Conservation (phyloP, 1,140 invertebrate genomes). For the Anoplolepis gracilipes region DNA sequence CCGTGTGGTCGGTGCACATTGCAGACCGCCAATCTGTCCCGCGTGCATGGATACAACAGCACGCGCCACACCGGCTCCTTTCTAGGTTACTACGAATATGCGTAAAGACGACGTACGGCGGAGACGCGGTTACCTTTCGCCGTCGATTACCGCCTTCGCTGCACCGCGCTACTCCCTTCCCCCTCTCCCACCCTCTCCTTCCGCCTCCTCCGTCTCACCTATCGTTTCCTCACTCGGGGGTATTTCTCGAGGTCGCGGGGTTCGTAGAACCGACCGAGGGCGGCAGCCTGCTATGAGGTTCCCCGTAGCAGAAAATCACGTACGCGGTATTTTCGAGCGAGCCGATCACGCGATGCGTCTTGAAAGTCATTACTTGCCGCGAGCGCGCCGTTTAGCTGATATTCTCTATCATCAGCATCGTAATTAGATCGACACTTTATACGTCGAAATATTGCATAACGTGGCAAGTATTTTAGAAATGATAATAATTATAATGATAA, state of each 20-base stretch:
- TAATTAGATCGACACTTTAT: slow-evolving; percentile 43
- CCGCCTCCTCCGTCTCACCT: background rate
- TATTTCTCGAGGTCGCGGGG: slow-evolving; percentile 68
- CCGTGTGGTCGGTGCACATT: slow-evolving; percentile 40
- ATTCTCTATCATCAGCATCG: slow-evolving; percentile 18
- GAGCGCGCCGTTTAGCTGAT: slow-evolving; percentile 5
- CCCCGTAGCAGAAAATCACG: slow-evolving; percentile 49
- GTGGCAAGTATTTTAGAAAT: background rate
- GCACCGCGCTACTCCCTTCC: background rate
- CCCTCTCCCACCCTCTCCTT: background rate
- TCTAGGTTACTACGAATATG: slow-evolving; percentile 83
- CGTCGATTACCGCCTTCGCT: slow-evolving; percentile 59
- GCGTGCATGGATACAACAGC: slow-evolving; percentile 69
- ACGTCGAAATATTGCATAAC: slow-evolving; percentile 9
- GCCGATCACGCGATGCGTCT: slow-evolving; percentile 43
- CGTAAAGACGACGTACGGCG: slow-evolving; percentile 74
- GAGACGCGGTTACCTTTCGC: slow-evolving; percentile 70
- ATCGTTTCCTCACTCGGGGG: slow-evolving; percentile 53
- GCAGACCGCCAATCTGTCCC: slow-evolving; percentile 68
- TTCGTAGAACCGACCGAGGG: slow-evolving; percentile 40
- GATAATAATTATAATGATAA: slow-evolving; percentile 1
- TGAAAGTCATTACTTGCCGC: slow-evolving; percentile 18
- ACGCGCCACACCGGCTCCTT: slow-evolving; percentile 72
- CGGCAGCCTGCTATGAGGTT: slow-evolving; percentile 17
- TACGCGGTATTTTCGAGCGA: slow-evolving; percentile 48